Evolutionary conservation across 2,797 vertebrate species (phyloP).

Genomic region (Hippoglossus hippoglossus): DNA sequence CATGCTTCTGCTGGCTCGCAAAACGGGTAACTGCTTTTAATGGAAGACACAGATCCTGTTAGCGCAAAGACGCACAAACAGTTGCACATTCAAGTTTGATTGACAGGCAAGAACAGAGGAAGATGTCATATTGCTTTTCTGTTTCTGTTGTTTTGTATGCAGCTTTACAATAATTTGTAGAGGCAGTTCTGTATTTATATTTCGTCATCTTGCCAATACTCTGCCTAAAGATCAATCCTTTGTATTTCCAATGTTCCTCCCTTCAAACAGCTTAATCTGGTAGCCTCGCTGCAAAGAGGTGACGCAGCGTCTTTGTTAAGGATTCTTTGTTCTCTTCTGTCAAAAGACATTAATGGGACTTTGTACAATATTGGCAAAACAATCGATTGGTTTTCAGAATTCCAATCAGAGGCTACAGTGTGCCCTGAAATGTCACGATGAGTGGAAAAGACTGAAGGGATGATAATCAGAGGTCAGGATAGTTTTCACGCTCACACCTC

Average conservation of each 20-base stretch:
- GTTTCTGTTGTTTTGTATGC: slow-evolving; percentile 1
- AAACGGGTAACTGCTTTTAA: background rate
- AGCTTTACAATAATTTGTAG: slow-evolving; percentile 24
- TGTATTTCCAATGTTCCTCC: slow-evolving; percentile 8
- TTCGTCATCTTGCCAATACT: slow-evolving; percentile 36
- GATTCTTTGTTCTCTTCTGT: slow-evolving; percentile 53
- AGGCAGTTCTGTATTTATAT: slow-evolving; percentile 36
- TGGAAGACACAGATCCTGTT: background rate
- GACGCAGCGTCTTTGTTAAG: slow-evolving; percentile 58
- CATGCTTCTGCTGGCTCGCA: background rate
- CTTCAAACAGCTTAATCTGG: slow-evolving; percentile 36
- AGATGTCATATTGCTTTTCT: slow-evolving; percentile 34
- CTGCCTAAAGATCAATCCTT: slow-evolving; percentile 25
- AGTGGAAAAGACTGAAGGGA: slow-evolving; percentile 38
- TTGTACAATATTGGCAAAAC: slow-evolving; percentile 69
- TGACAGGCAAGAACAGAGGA: slow-evolving; percentile 17
- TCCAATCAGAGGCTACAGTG: slow-evolving; percentile 21
- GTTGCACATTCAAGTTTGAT: background rate
- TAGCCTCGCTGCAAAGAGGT: slow-evolving; percentile 35
- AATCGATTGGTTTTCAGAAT: slow-evolving; percentile 65
- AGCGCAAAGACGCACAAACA: background rate
- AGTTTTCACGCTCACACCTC: slow-evolving; percentile 11
- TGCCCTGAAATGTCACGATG: slow-evolving; percentile 59
- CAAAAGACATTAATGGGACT: slow-evolving; percentile 67
- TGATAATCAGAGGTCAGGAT: slow-evolving; percentile 63